These are phyloP conservation scores for Hemicentrotus pulcherrimus DNA, from an alignment of 35 echinoderm and acorn worm genomes.

Conservation along the genomic window DNA sequence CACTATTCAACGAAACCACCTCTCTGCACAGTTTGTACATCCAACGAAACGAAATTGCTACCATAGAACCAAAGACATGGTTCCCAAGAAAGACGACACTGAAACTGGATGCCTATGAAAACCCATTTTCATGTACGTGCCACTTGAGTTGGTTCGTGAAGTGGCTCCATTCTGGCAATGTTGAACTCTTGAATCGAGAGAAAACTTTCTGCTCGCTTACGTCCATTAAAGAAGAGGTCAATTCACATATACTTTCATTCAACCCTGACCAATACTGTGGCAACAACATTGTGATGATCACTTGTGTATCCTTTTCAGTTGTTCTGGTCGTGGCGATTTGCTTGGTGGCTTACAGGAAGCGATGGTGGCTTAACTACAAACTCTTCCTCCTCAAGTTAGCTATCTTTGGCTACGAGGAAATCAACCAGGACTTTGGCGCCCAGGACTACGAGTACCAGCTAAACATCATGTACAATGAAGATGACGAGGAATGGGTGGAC, in stretches of 20 bases:
- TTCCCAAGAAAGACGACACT: neutral
- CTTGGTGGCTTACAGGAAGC: neutral
- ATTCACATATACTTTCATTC: neutral
- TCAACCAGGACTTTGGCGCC: neutral
- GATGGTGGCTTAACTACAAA: constrained; percentile 31
- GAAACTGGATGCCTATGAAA: neutral
- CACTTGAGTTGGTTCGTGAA: no score
- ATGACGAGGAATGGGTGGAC: neutral
- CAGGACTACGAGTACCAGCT: neutral
- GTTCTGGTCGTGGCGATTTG: neutral
- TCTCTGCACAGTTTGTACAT: no score
- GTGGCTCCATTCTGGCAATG: neutral
- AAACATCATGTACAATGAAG: no score
- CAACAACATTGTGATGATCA: neutral
- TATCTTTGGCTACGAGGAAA: neutral
- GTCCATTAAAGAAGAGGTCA: neutral
- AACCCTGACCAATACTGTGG: constrained; percentile 8
- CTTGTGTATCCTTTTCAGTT: neutral
- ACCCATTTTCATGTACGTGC: no score
- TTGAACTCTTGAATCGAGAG: neutral
- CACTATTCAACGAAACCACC: neutral
- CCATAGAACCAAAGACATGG: neutral
- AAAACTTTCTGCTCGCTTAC: neutral
- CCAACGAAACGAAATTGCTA: neutral
- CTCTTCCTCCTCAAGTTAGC: neutral